Evolutionary conservation across 2,797 vertebrate genomes (phyloP).

Genomic region (Thamnophis elegans): DNA sequence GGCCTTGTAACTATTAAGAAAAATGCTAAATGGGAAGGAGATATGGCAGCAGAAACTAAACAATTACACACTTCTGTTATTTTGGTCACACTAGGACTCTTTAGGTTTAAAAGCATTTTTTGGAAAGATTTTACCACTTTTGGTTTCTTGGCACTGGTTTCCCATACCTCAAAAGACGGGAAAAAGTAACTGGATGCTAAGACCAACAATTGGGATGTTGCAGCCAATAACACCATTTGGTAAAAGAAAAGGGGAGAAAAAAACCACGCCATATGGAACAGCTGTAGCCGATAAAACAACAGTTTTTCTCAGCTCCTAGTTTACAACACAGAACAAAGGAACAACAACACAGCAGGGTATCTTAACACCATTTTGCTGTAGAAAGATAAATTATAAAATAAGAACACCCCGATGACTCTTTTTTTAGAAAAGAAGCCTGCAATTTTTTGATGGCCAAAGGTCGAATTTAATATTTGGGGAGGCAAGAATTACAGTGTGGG

Average conservation of each 20-base stretch:
- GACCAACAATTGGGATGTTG: background rate
- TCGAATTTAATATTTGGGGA: background rate
- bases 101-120: background rate
- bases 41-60: background rate
- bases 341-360: background rate
- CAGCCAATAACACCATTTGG: background rate
- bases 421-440: background rate
- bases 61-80: background rate
- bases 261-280: background rate
- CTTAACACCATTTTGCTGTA: background rate
- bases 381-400: background rate
- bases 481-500: background rate
- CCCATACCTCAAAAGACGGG: background rate
- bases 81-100: background rate
- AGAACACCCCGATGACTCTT: background rate
- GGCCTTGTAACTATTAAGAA: background rate
- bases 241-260: background rate
- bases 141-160: background rate
- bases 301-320: background rate
- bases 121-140: background rate
- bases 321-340: background rate
- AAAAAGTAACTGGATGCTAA: background rate
- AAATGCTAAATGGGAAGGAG: background rate
- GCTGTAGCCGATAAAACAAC: background rate
- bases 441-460: background rate